A percentile compares a stretch with the other conserved stretches of the same genome.
phyloP scores from a whole-genome alignment of 2,797 vertebrate genomes.

The Manis javanica region DNA sequence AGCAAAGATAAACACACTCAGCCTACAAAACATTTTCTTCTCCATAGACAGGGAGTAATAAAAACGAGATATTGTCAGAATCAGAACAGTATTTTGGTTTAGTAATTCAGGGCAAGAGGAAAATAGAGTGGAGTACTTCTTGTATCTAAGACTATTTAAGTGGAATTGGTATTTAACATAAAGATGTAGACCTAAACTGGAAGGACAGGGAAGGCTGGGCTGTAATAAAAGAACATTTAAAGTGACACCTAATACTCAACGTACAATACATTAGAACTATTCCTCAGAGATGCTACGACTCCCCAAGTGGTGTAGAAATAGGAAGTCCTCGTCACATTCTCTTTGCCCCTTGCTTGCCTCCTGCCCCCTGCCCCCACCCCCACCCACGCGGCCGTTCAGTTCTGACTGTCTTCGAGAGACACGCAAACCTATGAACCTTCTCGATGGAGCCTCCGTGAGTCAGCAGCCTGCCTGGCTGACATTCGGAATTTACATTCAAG shows the following conservation, averaged over 20 bases:
- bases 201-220: background rate
- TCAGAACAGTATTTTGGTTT: constrained; percentile 12
- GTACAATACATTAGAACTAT: background rate
- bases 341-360: background rate
- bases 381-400: accelerated
- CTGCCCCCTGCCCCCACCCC: accelerated
- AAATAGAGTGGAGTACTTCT: background rate
- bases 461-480: background rate
- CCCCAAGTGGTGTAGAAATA: background rate
- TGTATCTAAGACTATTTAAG: background rate
- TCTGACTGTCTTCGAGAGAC: background rate
- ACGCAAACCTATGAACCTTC: background rate
- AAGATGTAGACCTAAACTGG: background rate
- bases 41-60: constrained; percentile 13
- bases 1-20: constrained; percentile 47
- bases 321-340: background rate
- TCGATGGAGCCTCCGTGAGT: background rate
- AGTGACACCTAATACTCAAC: background rate
- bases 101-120: background rate
- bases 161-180: background rate
- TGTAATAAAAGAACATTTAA: background rate
- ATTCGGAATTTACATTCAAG: background rate
- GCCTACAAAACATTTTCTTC: constrained; percentile 8
- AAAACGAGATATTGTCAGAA: constrained; percentile 20
- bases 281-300: background rate